Conservation (phyloP, 1,140 invertebrate genomes). For the Trachelipus rathkii region DNA sequence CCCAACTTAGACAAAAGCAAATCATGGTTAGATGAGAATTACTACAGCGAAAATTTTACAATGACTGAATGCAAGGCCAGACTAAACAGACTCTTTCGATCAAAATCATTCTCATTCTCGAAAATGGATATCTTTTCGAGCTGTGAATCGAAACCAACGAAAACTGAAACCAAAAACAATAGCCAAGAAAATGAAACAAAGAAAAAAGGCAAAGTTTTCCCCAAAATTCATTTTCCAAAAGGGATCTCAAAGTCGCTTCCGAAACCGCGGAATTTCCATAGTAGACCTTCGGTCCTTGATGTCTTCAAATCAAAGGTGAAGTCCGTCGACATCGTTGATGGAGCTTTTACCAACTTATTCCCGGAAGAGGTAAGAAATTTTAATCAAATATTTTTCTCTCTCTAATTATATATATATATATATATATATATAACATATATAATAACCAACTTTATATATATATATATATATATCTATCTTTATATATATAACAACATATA, state of each 20-base stretch:
- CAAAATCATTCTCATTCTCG: background rate
- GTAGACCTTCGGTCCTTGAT: background rate
- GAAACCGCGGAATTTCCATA: background rate
- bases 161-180: background rate
- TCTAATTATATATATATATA: background rate
- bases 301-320: background rate
- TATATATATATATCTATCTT: background rate
- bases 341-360: background rate
- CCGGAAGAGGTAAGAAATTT: background rate
- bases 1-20: background rate
- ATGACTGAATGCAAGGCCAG: background rate
- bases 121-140: background rate
- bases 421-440: background rate
- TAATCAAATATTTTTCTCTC: background rate
- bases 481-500: too few relatives aligned
- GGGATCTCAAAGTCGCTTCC: background rate
- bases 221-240: background rate
- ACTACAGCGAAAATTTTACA: background rate
- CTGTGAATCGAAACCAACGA: background rate
- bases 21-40: constrained; percentile 4
- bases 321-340: background rate
- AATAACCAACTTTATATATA: too few relatives aligned
- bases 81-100: background rate
- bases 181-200: background rate
- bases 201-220: background rate